A percentile compares a stretch with the other conserved stretches of the same genome.
phyloP scores from a whole-genome alignment of 2,113 vertebrate species.

The Anguilla rostrata region DNA sequence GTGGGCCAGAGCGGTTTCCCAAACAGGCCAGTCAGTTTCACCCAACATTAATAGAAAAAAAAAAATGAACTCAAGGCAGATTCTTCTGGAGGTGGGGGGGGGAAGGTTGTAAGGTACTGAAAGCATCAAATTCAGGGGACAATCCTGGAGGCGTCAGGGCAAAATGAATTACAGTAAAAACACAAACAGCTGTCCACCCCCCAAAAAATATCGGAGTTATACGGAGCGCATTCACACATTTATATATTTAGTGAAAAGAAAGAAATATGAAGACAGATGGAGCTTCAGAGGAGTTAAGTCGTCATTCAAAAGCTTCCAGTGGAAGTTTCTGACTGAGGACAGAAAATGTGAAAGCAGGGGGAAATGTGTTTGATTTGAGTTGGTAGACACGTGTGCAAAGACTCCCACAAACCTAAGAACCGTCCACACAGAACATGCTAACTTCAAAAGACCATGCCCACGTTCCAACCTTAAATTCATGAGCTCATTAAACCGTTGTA shows the following conservation, averaged over 20 bases:
- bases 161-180: background rate
- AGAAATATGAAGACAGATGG: background rate
- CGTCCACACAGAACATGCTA: background rate
- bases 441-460: conserved; percentile 25
- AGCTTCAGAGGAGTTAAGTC: background rate
- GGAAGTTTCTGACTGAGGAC: background rate
- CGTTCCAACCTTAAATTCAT: conserved; percentile 19
- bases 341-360: background rate
- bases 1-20: background rate
- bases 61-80: background rate
- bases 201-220: background rate
- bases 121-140: background rate
- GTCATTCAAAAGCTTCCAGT: conserved; percentile 9
- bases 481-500: background rate
- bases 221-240: background rate
- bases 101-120: background rate
- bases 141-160: background rate
- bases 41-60: background rate
- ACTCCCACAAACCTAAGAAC: background rate
- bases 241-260: conserved; percentile 12
- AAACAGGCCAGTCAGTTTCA: background rate
- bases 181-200: background rate
- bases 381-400: background rate
- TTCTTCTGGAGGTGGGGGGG: background rate
- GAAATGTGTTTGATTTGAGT: background rate